Conservation (phyloP, 92 coral and sea anemone genomes). For the Muricea muricata region DNA sequence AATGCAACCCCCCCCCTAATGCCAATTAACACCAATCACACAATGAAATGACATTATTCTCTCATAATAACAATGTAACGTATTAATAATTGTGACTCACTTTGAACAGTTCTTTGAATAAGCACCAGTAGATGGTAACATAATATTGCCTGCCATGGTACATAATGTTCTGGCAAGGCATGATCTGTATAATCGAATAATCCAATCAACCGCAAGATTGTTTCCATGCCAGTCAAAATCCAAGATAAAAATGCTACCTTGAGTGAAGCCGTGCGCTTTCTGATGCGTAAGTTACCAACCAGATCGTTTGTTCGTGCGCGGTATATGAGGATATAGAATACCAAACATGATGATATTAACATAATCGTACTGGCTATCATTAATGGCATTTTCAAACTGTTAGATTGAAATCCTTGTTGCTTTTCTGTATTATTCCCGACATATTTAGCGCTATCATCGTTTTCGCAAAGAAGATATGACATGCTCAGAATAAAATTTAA, state of each 20-base stretch:
- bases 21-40: no score
- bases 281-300: conserved; percentile 45
- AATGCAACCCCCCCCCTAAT: no score
- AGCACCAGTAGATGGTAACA: conserved; percentile 25
- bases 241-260: conserved; percentile 57
- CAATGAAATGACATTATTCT: neutral
- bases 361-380: conserved; percentile 17
- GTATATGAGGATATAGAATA: conserved; percentile 26
- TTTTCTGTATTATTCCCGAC: neutral
- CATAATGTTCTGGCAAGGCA: no score
- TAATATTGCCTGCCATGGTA: conserved; percentile 27
- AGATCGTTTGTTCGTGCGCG: conserved; percentile 28
- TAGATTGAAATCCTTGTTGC: neutral
- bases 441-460: neutral
- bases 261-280: conserved; percentile 44
- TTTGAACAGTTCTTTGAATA: conserved; percentile 42
- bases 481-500: conserved; percentile 6
- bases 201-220: conserved; percentile 45
- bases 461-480: neutral
- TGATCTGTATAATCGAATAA: conserved; percentile 14
- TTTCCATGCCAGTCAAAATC: conserved; percentile 44
- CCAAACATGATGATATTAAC: neutral
- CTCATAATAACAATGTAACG: neutral
- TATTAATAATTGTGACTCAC: conserved; percentile 23
- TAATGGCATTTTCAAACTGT: neutral